phyloP scores from a whole-genome alignment of 2,888 invertebrate species.

The Microctonus aethiopoides region DNA sequence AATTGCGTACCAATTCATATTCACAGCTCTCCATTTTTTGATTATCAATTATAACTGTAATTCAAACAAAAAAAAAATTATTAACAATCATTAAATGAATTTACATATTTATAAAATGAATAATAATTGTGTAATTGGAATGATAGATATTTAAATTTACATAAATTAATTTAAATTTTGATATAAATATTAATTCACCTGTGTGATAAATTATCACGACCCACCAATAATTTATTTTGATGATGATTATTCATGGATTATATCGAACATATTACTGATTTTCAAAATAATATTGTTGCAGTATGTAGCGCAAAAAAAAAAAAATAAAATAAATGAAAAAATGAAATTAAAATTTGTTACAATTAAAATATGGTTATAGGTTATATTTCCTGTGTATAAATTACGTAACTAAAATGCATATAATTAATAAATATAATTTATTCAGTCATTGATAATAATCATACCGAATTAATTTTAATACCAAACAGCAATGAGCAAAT shows the following conservation, averaged over 20 bases:
- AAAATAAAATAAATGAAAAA: background rate
- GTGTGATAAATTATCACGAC: no score
- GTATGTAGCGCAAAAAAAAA: background rate
- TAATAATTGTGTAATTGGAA: no score
- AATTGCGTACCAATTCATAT: slow-evolving; percentile 93
- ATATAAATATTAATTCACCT: no score
- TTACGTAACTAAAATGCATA: background rate
- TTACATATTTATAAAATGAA: no score
- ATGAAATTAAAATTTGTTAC: background rate
- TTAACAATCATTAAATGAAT: no score
- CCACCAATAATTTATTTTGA: no score
- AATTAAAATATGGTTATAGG: background rate
- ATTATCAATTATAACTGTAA: background rate
- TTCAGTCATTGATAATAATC: background rate
- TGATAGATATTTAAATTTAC: no score
- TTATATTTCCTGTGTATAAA: background rate
- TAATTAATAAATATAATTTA: background rate
- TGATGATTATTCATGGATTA: background rate
- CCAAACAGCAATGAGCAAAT: background rate
- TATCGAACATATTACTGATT: background rate
- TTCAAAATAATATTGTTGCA: background rate
- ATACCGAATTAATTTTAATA: background rate
- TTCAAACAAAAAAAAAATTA: background rate
- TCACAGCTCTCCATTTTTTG: slow-evolving; percentile 88
- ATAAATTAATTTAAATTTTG: no score